Percentiles rank a stretch among this genome's conserved stretches.
Evolutionary conservation across 2,888 invertebrate species (phyloP).

Genomic region (Pogonocherus hispidulus): DNA sequence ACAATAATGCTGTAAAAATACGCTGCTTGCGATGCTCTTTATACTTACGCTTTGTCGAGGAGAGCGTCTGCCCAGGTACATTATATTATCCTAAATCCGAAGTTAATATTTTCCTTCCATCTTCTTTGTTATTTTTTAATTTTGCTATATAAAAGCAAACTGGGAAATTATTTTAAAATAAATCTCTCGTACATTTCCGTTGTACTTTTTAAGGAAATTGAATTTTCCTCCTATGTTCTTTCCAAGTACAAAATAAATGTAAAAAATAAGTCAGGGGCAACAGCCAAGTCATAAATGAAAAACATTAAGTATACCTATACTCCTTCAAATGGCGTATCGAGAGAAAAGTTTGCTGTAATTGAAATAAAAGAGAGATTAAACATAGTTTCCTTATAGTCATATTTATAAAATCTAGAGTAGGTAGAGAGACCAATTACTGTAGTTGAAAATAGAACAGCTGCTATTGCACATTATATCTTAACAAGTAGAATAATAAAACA

Average conservation of each 20-base stretch:
- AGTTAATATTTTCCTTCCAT: constrained; percentile 41
- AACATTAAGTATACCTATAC: too few relatives aligned
- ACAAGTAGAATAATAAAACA: too few relatives aligned
- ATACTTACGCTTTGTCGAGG: not conserved
- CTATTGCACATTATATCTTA: too few relatives aligned
- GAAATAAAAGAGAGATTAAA: too few relatives aligned
- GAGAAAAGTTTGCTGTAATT: too few relatives aligned
- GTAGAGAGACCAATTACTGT: too few relatives aligned
- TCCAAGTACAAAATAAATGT: not conserved
- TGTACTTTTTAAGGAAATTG: constrained; percentile 19
- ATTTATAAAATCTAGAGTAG: too few relatives aligned
- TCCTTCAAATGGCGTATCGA: too few relatives aligned
- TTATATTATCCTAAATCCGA: constrained; percentile 63
- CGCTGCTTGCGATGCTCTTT: not conserved
- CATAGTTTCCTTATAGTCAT: too few relatives aligned
- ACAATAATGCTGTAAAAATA: not conserved
- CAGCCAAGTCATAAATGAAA: too few relatives aligned
- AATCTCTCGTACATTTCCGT: not conserved
- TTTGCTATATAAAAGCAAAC: constrained; percentile 13
- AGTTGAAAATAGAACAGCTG: too few relatives aligned
- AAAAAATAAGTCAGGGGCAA: not conserved
- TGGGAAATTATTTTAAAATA: constrained; percentile 22
- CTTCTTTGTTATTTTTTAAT: constrained; percentile 33
- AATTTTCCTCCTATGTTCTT: constrained; percentile 19
- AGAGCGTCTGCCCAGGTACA: not conserved